phyloP scores from a whole-genome alignment of 2,113 vertebrate genomes.

The Sapajus apella region DNA sequence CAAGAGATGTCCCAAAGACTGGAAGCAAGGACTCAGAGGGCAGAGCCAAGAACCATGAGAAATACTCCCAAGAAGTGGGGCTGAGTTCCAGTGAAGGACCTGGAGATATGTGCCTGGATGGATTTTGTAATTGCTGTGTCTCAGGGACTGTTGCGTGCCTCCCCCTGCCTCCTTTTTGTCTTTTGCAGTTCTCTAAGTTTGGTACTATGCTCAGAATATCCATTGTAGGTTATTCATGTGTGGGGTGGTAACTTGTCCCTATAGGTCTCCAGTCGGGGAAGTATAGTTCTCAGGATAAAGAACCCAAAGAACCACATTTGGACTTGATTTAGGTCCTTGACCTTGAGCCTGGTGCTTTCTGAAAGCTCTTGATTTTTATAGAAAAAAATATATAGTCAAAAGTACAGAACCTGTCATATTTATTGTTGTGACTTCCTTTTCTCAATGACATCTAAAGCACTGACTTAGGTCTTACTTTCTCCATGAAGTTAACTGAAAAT shows the following conservation, averaged over 20 bases:
- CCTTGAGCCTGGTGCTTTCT: slow-evolving; percentile 9
- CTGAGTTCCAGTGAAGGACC: background rate
- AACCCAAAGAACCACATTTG: background rate
- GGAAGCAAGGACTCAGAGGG: background rate
- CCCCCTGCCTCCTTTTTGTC: no score
- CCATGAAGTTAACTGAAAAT: slow-evolving; percentile 11
- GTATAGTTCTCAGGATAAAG: background rate
- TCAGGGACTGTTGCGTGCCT: background rate
- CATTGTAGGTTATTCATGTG: background rate
- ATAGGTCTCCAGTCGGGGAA: background rate
- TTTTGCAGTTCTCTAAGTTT: background rate
- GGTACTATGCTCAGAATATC: background rate
- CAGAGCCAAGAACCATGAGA: background rate
- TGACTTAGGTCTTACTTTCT: slow-evolving; percentile 17
- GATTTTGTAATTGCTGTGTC: background rate
- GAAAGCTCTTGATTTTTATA: slow-evolving; percentile 36
- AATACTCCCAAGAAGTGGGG: background rate
- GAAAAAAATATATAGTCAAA: background rate
- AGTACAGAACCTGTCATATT: background rate
- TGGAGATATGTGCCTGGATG: background rate
- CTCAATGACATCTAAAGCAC: slow-evolving; percentile 1
- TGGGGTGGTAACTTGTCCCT: background rate
- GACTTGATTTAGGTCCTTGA: background rate
- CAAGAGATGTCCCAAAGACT: background rate
- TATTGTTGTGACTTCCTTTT: slow-evolving; percentile 28